A percentile compares a stretch with the other conserved stretches of the same genome.
These are phyloP conservation scores for Scyliorhinus canicula DNA, from an alignment of 2,797 vertebrate species.

Conservation along the genomic window DNA sequence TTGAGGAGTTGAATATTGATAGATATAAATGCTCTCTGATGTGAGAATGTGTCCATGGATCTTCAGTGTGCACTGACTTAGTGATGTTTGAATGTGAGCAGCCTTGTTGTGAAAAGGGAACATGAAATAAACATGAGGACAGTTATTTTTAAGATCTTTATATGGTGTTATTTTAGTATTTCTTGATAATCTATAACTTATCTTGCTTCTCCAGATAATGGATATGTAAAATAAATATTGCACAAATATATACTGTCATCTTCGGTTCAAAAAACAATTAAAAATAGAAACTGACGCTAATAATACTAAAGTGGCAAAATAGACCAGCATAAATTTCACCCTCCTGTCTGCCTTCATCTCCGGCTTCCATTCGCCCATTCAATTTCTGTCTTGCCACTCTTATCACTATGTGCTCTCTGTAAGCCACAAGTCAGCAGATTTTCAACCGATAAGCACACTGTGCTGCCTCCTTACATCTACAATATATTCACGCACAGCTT, in stretches of 20 bases:
- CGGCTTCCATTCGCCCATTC: not conserved
- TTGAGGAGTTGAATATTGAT: not conserved
- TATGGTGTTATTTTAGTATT: not conserved
- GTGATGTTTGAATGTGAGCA: not conserved
- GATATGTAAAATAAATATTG: not conserved
- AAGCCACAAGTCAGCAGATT: not conserved
- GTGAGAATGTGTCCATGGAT: not conserved
- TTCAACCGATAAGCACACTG: not conserved
- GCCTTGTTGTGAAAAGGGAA: not conserved
- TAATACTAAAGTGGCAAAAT: not conserved
- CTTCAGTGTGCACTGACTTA: no score
- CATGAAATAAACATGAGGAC: not conserved
- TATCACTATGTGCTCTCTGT: not conserved
- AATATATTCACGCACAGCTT: not conserved
- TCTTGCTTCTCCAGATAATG: not conserved
- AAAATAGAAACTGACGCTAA: not conserved
- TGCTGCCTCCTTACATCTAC: not conserved
- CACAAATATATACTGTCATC: not conserved
- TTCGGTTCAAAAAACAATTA: not conserved
- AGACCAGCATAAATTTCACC: not conserved
- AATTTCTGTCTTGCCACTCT: not conserved
- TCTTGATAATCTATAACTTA: not conserved
- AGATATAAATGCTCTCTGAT: not conserved
- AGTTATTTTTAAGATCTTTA: not conserved
- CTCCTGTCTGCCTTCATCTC: not conserved